These are phyloP conservation scores for Drosophila sproati DNA, from an alignment of 1,140 invertebrate species.

Conservation along the genomic window DNA sequence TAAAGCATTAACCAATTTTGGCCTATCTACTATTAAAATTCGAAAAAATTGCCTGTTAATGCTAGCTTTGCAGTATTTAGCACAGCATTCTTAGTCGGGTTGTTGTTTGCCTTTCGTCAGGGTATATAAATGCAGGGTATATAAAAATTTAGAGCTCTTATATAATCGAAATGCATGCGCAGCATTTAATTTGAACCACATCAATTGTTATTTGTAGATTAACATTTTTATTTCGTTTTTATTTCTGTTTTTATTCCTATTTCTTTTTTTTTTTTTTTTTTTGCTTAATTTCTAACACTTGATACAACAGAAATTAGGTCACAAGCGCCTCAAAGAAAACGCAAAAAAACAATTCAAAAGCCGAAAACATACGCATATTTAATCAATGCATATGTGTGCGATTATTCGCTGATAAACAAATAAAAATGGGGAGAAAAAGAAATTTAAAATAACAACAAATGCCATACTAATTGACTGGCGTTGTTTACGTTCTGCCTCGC, in stretches of 20 bases:
- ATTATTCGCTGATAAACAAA: constrained; percentile 50
- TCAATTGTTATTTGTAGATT: constrained; percentile 18
- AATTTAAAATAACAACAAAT: constrained; percentile 18
- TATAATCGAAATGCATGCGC: constrained; percentile 10
- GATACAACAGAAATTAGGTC: constrained; percentile 78
- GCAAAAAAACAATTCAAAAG: constrained; percentile 28
- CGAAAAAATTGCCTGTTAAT: no score
- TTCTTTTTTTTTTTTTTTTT: constrained; percentile 14
- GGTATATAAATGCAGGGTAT: not conserved
- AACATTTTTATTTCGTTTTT: constrained; percentile 10
- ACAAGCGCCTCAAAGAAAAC: constrained; percentile 56
- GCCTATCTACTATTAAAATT: no score
- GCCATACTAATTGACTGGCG: constrained; percentile 25
- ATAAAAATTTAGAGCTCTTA: not conserved
- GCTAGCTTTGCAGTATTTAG: no score
- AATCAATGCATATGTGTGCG: constrained; percentile 1
- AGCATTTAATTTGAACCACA: not conserved
- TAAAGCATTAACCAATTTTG: no score
- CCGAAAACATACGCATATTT: constrained; percentile 2
- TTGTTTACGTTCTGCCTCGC: constrained; percentile 70
- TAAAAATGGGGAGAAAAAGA: constrained; percentile 5
- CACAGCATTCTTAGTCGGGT: no score
- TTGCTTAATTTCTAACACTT: constrained; percentile 62
- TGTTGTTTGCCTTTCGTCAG: no score
- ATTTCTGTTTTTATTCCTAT: not conserved